Conservation (phyloP, 2,113 vertebrate species). For the Pygoscelis antarcticus region DNA sequence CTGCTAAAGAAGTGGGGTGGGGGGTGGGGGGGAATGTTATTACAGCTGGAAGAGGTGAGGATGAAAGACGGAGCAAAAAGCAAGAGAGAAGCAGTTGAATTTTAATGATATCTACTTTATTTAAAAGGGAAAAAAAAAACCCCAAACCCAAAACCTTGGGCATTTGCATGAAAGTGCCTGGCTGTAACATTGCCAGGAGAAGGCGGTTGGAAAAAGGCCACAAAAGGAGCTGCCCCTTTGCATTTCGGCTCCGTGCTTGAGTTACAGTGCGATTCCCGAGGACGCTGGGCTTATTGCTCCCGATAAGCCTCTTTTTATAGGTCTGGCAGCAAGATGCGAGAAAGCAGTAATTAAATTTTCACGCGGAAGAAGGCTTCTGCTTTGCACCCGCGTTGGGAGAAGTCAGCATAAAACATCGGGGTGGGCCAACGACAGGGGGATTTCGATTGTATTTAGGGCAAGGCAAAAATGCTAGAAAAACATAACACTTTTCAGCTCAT, state of each 20-base stretch:
- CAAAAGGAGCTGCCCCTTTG: not conserved
- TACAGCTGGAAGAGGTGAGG: not conserved
- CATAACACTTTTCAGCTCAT: not conserved
- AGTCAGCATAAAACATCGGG: not conserved
- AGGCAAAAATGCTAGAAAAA: not conserved
- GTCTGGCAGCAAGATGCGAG: not conserved
- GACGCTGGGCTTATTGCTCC: not conserved
- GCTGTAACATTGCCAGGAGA: not conserved
- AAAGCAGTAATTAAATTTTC: constrained; percentile 2
- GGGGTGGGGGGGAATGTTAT: not conserved
- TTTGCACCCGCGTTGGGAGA: not conserved
- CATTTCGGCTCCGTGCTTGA: not conserved
- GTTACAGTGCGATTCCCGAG: not conserved
- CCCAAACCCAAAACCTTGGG: not conserved
- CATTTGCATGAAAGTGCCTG: not conserved
- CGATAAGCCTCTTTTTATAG: not conserved
- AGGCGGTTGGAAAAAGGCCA: not conserved
- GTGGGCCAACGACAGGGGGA: not conserved
- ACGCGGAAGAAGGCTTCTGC: not conserved
- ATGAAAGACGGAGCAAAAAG: not conserved
- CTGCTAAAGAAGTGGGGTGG: rapidly evolving
- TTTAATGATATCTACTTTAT: not conserved
- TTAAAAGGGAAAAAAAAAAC: not conserved
- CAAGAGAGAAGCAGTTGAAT: not conserved
- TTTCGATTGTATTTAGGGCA: not conserved